Conservation (phyloP, 2,797 vertebrate species). For the Cossypha caffra region DNA sequence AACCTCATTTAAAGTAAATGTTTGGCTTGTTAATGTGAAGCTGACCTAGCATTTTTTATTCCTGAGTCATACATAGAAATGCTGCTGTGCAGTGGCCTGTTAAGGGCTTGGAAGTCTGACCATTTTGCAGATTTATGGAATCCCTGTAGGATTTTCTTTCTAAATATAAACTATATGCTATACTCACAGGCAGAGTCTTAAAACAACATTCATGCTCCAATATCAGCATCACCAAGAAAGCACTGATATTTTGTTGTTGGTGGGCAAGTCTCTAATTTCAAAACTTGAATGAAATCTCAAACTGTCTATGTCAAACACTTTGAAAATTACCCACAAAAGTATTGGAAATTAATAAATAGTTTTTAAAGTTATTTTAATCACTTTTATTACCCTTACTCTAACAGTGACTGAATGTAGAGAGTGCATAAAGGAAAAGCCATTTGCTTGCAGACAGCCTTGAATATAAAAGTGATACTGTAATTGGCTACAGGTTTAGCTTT, state of each 20-base stretch:
- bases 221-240: constrained; percentile 39
- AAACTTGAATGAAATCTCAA: constrained; percentile 49
- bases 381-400: not conserved
- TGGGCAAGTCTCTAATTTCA: constrained; percentile 65
- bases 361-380: not conserved
- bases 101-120: constrained; percentile 31
- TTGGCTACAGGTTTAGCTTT: not conserved
- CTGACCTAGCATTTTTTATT: constrained; percentile 68
- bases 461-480: not conserved
- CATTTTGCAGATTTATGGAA: constrained; percentile 58
- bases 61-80: constrained; percentile 61
- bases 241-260: constrained; percentile 43
- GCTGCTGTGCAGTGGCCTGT: constrained; percentile 33
- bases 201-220: constrained; percentile 59
- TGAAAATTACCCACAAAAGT: not conserved
- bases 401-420: not conserved
- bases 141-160: constrained; percentile 72
- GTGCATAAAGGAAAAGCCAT: not conserved
- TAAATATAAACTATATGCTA: constrained; percentile 72
- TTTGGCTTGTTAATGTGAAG: constrained; percentile 57
- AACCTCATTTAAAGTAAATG: constrained; percentile 57
- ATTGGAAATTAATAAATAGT: not conserved
- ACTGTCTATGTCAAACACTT: constrained; percentile 1
- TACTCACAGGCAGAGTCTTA: constrained; percentile 56
- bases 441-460: not conserved